Percentiles rank a stretch among this genome's conserved stretches.
phyloP scores from a whole-genome alignment of 35 echinoderm and acorn worm species.

The Apostichopus californicus region DNA sequence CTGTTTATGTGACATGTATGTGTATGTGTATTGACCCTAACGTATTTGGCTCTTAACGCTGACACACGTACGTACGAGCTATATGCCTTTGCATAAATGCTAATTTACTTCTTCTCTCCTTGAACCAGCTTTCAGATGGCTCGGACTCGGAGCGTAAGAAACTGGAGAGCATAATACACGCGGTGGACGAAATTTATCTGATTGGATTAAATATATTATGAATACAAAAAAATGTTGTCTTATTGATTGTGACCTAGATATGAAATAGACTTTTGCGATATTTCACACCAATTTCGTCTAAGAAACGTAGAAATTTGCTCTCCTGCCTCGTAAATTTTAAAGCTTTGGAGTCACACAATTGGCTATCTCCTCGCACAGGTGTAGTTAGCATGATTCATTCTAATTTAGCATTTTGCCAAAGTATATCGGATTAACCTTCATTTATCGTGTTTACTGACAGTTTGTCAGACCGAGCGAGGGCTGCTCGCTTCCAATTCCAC shows the following conservation, averaged over 20 bases:
- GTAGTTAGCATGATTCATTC: background rate
- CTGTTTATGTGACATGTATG: too few species aligned
- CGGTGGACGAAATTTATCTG: background rate
- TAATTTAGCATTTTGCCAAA: background rate
- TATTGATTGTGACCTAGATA: slow-evolving; percentile 4
- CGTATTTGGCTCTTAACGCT: too few species aligned
- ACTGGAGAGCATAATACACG: too few species aligned
- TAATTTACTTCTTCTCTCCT: too few species aligned
- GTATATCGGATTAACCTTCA: background rate
- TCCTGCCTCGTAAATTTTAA: background rate
- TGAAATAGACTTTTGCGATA: background rate
- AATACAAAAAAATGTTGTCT: background rate
- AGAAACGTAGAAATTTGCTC: background rate
- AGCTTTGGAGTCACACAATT: background rate
- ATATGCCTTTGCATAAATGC: too few species aligned
- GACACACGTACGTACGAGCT: too few species aligned
- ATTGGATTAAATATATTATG: background rate
- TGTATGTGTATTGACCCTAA: too few species aligned
- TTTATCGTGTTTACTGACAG: background rate
- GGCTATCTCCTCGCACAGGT: background rate
- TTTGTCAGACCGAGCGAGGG: background rate
- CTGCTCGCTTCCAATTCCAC: background rate
- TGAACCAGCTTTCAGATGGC: too few species aligned
- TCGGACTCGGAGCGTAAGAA: too few species aligned
- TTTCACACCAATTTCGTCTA: background rate